Base-by-base conservation (phyloP, 2,113 vertebrate genomes). In the Scomber colias region DNA sequence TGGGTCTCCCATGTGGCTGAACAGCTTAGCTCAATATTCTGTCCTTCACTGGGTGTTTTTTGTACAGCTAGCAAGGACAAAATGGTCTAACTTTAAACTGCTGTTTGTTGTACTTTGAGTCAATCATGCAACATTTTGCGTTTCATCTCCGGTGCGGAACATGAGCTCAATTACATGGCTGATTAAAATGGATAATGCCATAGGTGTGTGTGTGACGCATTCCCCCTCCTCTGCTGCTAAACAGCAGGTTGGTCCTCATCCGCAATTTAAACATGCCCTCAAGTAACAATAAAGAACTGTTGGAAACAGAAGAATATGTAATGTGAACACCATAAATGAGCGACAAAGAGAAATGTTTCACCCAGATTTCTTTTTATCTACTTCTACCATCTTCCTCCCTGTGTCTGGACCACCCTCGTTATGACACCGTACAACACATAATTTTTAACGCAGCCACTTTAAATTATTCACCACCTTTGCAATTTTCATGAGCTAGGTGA, bases 401-500 rank as follows among this genome's bases (percentile, higher is more conserved):
- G 31, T 56, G 65, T 84, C 83, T 82, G 82, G 89, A 87, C 72
- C 71, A 65, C 84, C 76, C 16, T 75, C 79, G 59, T 87, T 92
- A 90, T 91, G 89, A 90, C 89, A 91, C 81, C 12, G 14, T 87
- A 50, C 82, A 92, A 90, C 85, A 91, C 89, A 90, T 92, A 46
- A 92, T 92, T 92, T 92, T 90, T 85, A 91, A 92, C 71, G 81
- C 70, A 90, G 89, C 80, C 64, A 76, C 83, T 68, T 86, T 95
- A 78, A 95, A 94, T 95, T 92, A 95, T 95, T 95, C 87, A 95
- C 87, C 17, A 35, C 59, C 56, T 46, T 75, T 94, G 90, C 91
- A 94, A 89, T 89, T 94, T 94, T 95, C 81, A 95, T 93, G 90
- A 93, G 90, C 71, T 71, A 84, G 90, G 87, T 94, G 91, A 94